A percentile compares a stretch with the other conserved stretches of the same genome.
Conservation (phyloP, 1,140 invertebrate genomes). For the Bombus pyrosoma region DNA sequence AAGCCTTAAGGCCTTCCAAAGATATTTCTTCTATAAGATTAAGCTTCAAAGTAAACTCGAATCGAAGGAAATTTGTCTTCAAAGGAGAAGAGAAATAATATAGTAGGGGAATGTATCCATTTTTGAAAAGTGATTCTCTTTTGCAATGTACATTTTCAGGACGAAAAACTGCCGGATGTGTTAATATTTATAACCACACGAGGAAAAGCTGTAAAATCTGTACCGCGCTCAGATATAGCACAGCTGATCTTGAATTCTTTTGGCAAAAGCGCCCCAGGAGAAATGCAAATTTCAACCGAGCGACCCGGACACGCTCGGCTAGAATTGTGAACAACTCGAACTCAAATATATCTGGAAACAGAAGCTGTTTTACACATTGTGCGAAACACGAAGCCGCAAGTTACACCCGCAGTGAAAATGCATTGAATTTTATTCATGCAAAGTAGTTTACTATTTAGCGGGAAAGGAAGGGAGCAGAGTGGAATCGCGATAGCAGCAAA, state of each 20-base stretch:
- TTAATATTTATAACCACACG: constrained; percentile 31
- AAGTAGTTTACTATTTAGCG: neutral
- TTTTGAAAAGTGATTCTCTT: neutral
- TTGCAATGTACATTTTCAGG: neutral
- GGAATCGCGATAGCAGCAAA: neutral
- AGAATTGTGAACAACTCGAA: constrained; percentile 43
- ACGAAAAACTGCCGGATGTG: neutral
- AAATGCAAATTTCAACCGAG: constrained; percentile 39
- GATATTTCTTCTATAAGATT: no score
- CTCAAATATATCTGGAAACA: constrained; percentile 35
- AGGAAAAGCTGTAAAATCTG: constrained; percentile 14
- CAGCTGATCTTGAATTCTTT: constrained; percentile 54
- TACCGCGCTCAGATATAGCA: neutral
- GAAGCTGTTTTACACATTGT: neutral
- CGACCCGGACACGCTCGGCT: constrained; percentile 17
- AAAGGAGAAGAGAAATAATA: no score
- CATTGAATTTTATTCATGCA: neutral
- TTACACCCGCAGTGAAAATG: neutral
- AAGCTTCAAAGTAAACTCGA: no score
- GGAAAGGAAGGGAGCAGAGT: neutral
- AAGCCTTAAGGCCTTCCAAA: no score
- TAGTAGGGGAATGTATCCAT: neutral
- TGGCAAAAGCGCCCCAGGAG: constrained; percentile 42
- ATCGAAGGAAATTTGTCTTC: no score
- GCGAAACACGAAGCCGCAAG: neutral